A percentile compares a stretch with the other conserved stretches of the same genome.
Evolutionary conservation across 2,888 invertebrate species (phyloP).

Genomic region (Aspidapion aeneum): DNA sequence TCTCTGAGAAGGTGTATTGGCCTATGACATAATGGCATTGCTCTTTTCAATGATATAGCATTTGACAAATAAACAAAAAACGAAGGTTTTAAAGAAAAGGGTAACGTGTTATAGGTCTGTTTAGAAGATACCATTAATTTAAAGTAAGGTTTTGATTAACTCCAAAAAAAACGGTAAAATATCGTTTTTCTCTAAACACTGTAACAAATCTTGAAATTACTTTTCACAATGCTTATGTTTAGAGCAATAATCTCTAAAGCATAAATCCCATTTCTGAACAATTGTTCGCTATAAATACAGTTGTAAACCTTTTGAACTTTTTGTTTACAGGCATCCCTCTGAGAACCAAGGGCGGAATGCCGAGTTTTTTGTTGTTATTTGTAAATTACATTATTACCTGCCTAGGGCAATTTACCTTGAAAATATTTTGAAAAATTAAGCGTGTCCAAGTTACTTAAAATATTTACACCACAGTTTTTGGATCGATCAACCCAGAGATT

Average conservation of each 20-base stretch:
- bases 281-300: neutral
- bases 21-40: too few species aligned
- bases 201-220: neutral
- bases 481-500: too few species aligned
- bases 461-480: constrained; percentile 19
- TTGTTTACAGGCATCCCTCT: neutral
- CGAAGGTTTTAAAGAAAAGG: too few species aligned
- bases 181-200: neutral
- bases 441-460: constrained; percentile 13
- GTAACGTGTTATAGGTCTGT: too few species aligned
- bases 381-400: too few species aligned
- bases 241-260: neutral
- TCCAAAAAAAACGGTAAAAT: neutral
- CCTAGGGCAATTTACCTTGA: constrained; percentile 15
- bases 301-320: neutral
- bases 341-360: neutral
- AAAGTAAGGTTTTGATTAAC: too few species aligned
- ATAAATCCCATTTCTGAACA: neutral
- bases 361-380: neutral
- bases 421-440: constrained; percentile 5
- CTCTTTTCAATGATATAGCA: too few species aligned
- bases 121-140: too few species aligned
- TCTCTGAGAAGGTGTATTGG: too few species aligned
- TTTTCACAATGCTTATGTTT: neutral
- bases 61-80: too few species aligned